Evolutionary conservation across 1,140 invertebrate genomes (phyloP).

Genomic region (Ephestia elutella): DNA sequence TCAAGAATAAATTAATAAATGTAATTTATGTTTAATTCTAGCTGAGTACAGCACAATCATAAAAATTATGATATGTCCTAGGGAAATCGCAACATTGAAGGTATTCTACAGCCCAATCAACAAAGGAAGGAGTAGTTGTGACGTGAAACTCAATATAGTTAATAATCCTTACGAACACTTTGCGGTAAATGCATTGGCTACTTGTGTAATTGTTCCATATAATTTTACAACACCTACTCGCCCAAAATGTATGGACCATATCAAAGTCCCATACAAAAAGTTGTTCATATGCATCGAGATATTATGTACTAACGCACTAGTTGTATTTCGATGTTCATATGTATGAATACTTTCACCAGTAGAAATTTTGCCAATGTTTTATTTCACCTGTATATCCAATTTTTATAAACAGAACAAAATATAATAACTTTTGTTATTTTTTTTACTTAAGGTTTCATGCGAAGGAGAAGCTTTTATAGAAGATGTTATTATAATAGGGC

Average conservation of each 20-base stretch:
- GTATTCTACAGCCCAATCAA: constrained; percentile 50
- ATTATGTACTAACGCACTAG: no score
- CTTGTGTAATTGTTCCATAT: no score
- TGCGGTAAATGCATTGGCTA: constrained; percentile 31
- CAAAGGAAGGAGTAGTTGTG: constrained; percentile 48
- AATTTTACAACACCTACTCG: no score
- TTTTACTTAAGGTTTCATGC: constrained; percentile 45
- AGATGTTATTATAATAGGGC: constrained; percentile 54
- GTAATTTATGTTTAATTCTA: background rate
- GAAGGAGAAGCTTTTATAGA: constrained; percentile 64
- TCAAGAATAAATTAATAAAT: background rate
- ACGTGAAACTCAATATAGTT: constrained; percentile 49
- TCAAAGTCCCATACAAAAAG: no score
- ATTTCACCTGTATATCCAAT: no score
- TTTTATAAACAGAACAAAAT: no score
- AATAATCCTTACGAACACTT: constrained; percentile 62
- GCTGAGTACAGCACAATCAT: constrained; percentile 16
- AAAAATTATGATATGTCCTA: constrained; percentile 39
- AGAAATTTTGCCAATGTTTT: no score
- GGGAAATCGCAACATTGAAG: constrained; percentile 35
- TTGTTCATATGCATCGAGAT: no score
- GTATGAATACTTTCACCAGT: no score
- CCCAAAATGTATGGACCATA: no score
- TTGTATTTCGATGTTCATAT: no score
- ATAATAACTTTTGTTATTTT: no score